phyloP scores from a whole-genome alignment of 2,888 invertebrate genomes.

The Archips xylosteana region DNA sequence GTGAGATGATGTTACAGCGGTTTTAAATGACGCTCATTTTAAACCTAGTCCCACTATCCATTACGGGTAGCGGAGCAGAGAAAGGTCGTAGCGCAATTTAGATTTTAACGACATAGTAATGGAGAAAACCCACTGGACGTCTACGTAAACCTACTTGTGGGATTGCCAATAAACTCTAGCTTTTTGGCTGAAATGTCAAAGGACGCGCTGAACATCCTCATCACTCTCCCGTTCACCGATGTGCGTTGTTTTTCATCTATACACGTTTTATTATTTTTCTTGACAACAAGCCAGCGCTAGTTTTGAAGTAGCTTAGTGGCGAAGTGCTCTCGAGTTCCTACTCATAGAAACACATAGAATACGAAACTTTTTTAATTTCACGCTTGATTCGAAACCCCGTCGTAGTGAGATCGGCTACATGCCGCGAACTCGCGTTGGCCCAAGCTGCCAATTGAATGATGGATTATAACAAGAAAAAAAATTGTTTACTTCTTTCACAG shows the following conservation, averaged over 20 bases:
- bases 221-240: conserved; percentile 1
- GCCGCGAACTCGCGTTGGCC: conserved; percentile 55
- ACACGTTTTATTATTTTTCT: not conserved
- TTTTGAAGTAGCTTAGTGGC: not conserved
- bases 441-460: conserved; percentile 55
- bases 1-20: conserved; percentile 24
- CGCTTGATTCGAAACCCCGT: conserved; percentile 75
- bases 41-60: conserved; percentile 35
- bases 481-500: conserved; percentile 19
- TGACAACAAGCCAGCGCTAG: not conserved
- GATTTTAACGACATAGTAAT: conserved; percentile 40
- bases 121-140: conserved; percentile 33
- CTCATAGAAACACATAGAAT: conserved; percentile 53
- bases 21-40: conserved; percentile 37
- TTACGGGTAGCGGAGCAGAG: conserved; percentile 37
- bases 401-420: conserved; percentile 55
- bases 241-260: not conserved
- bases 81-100: conserved; percentile 37
- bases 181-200: conserved; percentile 26
- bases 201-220: conserved; percentile 4
- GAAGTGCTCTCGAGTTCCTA: conserved; percentile 33
- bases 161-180: conserved; percentile 46
- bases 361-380: conserved; percentile 82
- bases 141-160: conserved; percentile 19
- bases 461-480: conserved; percentile 49